Evolutionary conservation across 2,888 invertebrate species (phyloP), one percentile per base, ranked within the genome.

Genomic region (Cerastoderma edule): DNA sequence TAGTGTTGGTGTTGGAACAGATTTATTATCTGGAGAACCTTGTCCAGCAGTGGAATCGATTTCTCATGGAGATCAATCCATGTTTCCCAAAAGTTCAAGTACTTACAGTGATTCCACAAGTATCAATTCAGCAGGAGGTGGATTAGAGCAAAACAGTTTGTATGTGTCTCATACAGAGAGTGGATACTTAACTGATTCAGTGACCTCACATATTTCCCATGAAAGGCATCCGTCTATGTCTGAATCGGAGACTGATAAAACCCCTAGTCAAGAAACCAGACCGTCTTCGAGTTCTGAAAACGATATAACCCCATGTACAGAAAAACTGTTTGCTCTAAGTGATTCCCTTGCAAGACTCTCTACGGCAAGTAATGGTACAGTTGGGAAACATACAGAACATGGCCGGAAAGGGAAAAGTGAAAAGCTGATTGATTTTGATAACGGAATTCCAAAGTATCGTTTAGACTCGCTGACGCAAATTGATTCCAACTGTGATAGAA

Each of bases 151-250:
- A 30, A 67, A 56, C 32, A 50, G 35, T 65, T 10, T 80, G 67
- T 48, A 67, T 68, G 72, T 46, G 6, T 82, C 82, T 16, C 75
- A 76, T 24, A 67, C 74, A 57, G 82, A 82, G 57, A 82, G 82
- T 72, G 82, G 82, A 6, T 82, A 82, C 72, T 64, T 82, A 30
- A 82, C 82, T 27, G 82, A 79, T 46, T 82, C 82, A 28, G 67
- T 79, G 54, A 72, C 74, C 13, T 77, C 76, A 5, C n/a, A 48
- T 16, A 13, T 67, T 30, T 72, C 72, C 6, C 46, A 44, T 10
- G 76, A 76, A 10, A 28, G 68, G 27, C 72, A 56, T 24, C 67
- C 67, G 6, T 76, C 76, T 27, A 33, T 75, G 0, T 57, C 44
- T 3, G 46, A 57, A 0, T 82, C 82, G 3, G 81, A 75, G 46